phyloP scores from a whole-genome alignment of 2,113 vertebrate species.

The Ailurus styani region DNA sequence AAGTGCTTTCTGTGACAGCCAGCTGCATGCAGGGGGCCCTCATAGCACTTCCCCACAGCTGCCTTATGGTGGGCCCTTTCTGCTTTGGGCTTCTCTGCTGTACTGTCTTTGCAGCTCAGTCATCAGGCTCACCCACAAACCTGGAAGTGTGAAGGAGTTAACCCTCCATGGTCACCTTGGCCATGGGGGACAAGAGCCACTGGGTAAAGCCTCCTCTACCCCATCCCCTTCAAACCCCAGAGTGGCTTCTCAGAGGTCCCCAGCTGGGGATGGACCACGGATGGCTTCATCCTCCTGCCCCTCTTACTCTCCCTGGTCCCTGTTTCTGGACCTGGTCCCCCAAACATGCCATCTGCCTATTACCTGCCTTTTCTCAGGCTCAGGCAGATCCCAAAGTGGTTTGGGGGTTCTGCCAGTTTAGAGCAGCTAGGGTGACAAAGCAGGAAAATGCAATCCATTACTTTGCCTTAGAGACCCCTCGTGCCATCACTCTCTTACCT shows the following conservation, averaged over 20 bases:
- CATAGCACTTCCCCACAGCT: rapidly evolving
- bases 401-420: neutral
- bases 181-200: rapidly evolving
- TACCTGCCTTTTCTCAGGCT: neutral
- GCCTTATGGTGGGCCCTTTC: neutral
- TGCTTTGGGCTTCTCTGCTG: neutral
- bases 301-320: neutral
- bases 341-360: neutral
- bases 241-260: neutral
- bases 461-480: neutral
- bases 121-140: neutral
- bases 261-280: neutral
- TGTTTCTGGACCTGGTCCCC: neutral
- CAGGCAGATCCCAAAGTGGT: neutral
- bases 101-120: neutral
- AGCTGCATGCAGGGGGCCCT: rapidly evolving
- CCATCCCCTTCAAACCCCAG: no score
- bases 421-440: neutral
- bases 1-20: neutral
- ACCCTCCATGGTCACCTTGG: neutral
- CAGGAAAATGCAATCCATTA: neutral
- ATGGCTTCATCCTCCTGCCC: neutral
- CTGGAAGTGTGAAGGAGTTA: rapidly evolving
- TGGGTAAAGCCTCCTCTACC: neutral
- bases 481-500: rapidly evolving